phyloP scores from a whole-genome alignment of 2,888 invertebrate species.

The Syrista parreyssii region DNA sequence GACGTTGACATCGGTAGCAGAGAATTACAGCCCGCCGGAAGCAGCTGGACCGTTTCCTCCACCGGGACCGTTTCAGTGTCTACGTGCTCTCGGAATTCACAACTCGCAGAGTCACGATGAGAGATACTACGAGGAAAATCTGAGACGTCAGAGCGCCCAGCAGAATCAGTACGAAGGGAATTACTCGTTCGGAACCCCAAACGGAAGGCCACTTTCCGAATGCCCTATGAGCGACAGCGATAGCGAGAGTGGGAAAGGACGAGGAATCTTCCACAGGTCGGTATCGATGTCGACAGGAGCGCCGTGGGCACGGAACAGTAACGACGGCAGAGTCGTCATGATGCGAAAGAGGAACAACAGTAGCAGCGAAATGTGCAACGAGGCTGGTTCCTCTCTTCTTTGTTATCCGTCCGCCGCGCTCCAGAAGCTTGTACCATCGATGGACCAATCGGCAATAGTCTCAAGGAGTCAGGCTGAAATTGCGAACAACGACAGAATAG shows the following conservation, averaged over 20 bases:
- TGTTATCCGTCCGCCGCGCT: conserved; percentile 92
- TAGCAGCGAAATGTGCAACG: conserved; percentile 73
- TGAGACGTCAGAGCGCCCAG: conserved; percentile 66
- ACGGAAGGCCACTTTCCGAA: conserved; percentile 69
- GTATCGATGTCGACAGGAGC: conserved; percentile 86
- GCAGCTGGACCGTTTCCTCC: conserved; percentile 69
- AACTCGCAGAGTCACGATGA: conserved; percentile 54
- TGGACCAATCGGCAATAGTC: conserved; percentile 70
- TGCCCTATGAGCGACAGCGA: conserved; percentile 70
- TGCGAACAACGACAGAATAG: conserved; percentile 68
- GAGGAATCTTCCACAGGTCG: conserved; percentile 82
- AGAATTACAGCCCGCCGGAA: conserved; percentile 71
- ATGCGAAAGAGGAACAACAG: conserved; percentile 78
- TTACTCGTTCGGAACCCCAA: conserved; percentile 44
- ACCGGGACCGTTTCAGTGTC: conserved; percentile 72
- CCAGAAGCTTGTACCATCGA: conserved; percentile 80
- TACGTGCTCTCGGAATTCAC: conserved; percentile 68
- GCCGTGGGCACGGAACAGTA: conserved; percentile 71
- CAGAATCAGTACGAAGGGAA: conserved; percentile 57
- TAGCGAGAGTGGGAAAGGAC: conserved; percentile 67
- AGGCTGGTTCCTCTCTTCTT: conserved; percentile 82
- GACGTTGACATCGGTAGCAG: conserved; percentile 69
- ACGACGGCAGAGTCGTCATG: conserved; percentile 71
- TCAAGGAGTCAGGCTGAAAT: conserved; percentile 64
- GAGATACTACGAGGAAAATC: conserved; percentile 66